Percentiles rank a stretch among this genome's conserved stretches.
phyloP scores from a whole-genome alignment of 35 echinoderm and acorn worm species.

The Lytechinus variegatus region DNA sequence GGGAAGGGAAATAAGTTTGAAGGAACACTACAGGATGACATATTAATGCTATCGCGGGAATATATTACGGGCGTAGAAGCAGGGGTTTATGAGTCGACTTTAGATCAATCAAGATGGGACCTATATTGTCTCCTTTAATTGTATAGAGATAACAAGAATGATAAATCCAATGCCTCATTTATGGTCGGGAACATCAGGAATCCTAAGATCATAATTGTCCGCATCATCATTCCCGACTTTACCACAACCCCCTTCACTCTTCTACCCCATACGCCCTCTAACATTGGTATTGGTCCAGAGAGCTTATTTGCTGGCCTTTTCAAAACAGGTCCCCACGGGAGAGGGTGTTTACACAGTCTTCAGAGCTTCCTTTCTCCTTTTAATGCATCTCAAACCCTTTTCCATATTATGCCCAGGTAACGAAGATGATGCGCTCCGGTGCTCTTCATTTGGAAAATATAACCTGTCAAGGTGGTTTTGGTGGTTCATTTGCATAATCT shows the following conservation, averaged over 20 bases:
- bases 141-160: background rate
- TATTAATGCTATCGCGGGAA: background rate
- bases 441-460: background rate
- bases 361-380: background rate
- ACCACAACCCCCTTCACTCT: background rate
- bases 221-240: background rate
- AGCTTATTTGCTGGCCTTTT: background rate
- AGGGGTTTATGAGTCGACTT: background rate
- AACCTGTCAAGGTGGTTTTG: background rate
- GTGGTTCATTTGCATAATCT: background rate
- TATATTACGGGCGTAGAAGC: too few relatives aligned
- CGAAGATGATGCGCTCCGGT: conserved; percentile 1
- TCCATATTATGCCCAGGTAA: background rate
- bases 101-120: background rate
- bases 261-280: background rate
- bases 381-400: background rate
- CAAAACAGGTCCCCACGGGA: background rate
- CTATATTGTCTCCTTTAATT: background rate
- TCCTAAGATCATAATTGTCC: too few relatives aligned
- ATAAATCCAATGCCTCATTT: background rate
- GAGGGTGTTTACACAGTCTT: conserved; percentile 10
- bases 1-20: background rate
- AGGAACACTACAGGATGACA: background rate
- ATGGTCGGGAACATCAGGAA: background rate
- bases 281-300: background rate